Conservation (phyloP, 2,113 vertebrate species). For the Channa argus region DNA sequence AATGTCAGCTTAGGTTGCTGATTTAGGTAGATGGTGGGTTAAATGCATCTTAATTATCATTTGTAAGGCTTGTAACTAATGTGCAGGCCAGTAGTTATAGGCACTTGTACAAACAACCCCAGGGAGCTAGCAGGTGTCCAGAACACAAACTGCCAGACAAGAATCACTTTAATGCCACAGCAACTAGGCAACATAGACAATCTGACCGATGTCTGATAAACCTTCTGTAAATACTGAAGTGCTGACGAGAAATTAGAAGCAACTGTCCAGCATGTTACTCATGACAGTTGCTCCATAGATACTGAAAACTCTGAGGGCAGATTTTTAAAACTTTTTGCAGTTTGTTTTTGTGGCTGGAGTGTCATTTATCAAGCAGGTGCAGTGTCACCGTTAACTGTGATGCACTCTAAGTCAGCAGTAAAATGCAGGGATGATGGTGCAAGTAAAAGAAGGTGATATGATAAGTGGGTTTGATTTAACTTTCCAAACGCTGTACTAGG, state of each 20-base stretch:
- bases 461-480: not conserved
- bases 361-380: not conserved
- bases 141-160: not conserved
- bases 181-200: not conserved
- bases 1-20: too few relatives aligned
- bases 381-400: not conserved
- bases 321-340: not conserved
- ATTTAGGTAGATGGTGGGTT: not conserved
- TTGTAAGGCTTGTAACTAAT: not conserved
- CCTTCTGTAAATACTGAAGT: not conserved
- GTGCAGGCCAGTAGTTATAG: not conserved
- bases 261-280: constrained; percentile 12
- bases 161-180: not conserved
- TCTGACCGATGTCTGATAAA: not conserved
- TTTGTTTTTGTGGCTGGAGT: not conserved
- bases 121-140: constrained; percentile 1
- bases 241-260: not conserved
- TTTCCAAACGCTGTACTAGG: not conserved
- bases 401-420: not conserved
- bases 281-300: constrained; percentile 5
- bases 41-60: constrained; percentile 1
- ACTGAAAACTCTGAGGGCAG: not conserved
- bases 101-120: constrained; percentile 1
- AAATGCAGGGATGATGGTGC: not conserved
- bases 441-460: not conserved